A percentile compares a stretch with the other conserved stretches of the same genome.
Evolutionary conservation across 1,140 invertebrate genomes (phyloP).

Genomic region (Chelonus insularis): DNA sequence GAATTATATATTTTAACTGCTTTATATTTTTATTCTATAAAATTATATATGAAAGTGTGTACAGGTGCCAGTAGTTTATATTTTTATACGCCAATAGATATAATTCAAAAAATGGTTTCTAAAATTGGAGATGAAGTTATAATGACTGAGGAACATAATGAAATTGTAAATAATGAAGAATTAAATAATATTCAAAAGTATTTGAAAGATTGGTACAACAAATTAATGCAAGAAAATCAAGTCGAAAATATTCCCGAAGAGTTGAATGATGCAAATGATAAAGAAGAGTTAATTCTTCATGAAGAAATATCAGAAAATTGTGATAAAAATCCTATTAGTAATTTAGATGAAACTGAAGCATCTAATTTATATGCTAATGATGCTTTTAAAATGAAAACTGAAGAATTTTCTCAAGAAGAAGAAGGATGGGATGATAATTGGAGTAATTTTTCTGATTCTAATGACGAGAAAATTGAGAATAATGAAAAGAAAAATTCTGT

Average conservation of each 20-base stretch:
- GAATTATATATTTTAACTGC: conserved; percentile 47
- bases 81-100: conserved; percentile 43
- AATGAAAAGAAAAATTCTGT: neutral
- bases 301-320: too few species aligned
- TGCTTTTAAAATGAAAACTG: neutral
- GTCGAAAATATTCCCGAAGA: neutral
- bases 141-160: conserved; percentile 19
- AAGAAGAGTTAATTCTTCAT: conserved; percentile 10
- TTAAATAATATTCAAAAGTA: too few species aligned
- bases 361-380: conserved; percentile 17
- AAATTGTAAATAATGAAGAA: too few species aligned
- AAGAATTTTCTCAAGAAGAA: conserved; percentile 19
- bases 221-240: conserved; percentile 22
- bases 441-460: conserved; percentile 44
- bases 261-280: too few species aligned
- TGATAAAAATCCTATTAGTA: neutral
- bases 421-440: conserved; percentile 44
- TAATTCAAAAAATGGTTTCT: conserved; percentile 43
- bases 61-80: conserved; percentile 35
- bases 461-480: conserved; percentile 24
- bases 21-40: conserved; percentile 50
- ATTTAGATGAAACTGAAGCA: neutral
- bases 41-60: conserved; percentile 40
- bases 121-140: too few species aligned
- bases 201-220: conserved; percentile 33